phyloP scores from a whole-genome alignment of 2,797 vertebrate genomes.

The Tadarida brasiliensis region DNA sequence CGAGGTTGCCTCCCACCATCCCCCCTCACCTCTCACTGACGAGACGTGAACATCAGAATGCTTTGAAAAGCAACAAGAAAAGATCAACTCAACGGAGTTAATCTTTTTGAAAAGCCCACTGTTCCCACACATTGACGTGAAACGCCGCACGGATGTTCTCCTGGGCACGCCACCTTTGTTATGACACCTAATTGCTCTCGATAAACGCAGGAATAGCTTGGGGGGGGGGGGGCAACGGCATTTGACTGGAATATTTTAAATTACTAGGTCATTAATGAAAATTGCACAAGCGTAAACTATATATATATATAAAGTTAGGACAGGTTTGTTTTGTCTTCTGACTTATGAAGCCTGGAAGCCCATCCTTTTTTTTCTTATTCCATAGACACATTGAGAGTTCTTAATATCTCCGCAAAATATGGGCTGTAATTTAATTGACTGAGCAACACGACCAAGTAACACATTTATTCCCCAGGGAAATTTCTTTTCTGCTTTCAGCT shows the following conservation, averaged over 20 bases:
- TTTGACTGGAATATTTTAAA: constrained; percentile 62
- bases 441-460: constrained; percentile 79
- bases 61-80: not conserved
- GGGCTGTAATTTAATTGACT: constrained; percentile 77
- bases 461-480: constrained; percentile 85
- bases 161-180: not conserved
- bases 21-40: not conserved
- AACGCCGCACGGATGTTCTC: not conserved
- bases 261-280: constrained; percentile 62
- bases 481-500: constrained; percentile 79
- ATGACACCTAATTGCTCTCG: not conserved
- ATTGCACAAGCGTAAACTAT: not conserved
- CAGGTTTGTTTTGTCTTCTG: constrained; percentile 72
- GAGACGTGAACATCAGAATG: not conserved
- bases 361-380: constrained; percentile 74
- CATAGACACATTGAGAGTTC: constrained; percentile 76
- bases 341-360: constrained; percentile 68
- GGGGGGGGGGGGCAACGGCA: not conserved
- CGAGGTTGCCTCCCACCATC: accelerated
- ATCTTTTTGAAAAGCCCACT: not conserved
- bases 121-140: not conserved
- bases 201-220: not conserved
- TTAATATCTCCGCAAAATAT: constrained; percentile 76
- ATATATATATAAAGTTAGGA: not conserved
- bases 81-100: not conserved